These are phyloP conservation scores for Nannospalax galili DNA, from an alignment of 2,113 vertebrate species.

Conservation along the genomic window DNA sequence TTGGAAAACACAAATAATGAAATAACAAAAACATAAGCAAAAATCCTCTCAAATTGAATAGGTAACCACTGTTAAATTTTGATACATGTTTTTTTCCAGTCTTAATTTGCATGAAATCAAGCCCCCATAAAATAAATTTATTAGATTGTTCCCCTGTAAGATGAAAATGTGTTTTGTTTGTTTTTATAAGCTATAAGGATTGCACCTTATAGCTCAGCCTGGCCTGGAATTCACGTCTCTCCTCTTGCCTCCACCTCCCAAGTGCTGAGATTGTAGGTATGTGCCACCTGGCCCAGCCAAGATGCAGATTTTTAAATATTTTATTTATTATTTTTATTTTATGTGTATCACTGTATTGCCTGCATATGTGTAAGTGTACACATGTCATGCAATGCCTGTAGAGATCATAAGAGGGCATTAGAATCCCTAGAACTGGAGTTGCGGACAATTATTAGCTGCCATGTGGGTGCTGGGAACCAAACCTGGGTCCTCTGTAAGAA, in stretches of 20 bases:
- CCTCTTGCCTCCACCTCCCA: neutral
- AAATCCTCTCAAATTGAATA: constrained; percentile 32
- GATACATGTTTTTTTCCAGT: neutral
- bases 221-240: neutral
- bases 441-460: too few relatives aligned
- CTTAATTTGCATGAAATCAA: constrained; percentile 46
- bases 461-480: too few relatives aligned
- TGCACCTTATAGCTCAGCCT: neutral
- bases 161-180: neutral
- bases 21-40: constrained; percentile 27
- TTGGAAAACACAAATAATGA: constrained; percentile 13
- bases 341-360: too few relatives aligned
- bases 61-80: constrained; percentile 4
- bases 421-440: too few relatives aligned
- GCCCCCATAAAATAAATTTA: neutral
- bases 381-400: too few relatives aligned
- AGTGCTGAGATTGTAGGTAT: neutral
- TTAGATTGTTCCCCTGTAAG: neutral
- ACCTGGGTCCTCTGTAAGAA: too few relatives aligned
- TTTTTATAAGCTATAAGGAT: neutral
- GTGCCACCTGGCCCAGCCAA: neutral
- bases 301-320: neutral
- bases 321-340: too few relatives aligned
- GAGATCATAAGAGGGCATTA: too few relatives aligned
- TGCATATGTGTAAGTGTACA: too few relatives aligned